These are phyloP conservation scores for Coelopa frigida DNA, from an alignment of 1,140 invertebrate species.

Conservation along the genomic window DNA sequence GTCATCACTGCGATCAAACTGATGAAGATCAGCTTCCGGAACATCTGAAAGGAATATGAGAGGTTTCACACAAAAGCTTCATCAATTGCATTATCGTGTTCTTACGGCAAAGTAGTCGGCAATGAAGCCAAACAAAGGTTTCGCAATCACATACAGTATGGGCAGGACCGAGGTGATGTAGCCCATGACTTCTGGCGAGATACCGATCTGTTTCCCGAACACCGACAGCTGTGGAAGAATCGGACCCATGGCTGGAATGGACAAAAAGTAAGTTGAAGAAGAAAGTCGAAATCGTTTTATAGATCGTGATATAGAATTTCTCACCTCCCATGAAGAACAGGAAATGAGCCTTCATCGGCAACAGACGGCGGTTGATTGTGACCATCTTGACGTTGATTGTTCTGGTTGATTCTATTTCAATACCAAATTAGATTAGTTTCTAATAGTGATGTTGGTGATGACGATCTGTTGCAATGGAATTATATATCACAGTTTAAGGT, in stretches of 20 bases:
- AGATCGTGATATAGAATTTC: constrained; percentile 16
- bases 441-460: too few relatives aligned
- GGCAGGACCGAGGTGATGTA: constrained; percentile 61
- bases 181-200: constrained; percentile 66
- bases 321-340: constrained; percentile 77
- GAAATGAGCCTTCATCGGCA: constrained; percentile 73
- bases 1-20: constrained; percentile 55
- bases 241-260: constrained; percentile 69
- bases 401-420: background rate
- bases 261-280: constrained; percentile 25
- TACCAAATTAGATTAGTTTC: too few relatives aligned
- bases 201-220: constrained; percentile 64
- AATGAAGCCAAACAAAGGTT: constrained; percentile 63
- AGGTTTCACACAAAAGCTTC: constrained; percentile 3
- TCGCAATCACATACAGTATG: constrained; percentile 62
- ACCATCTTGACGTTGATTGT: constrained; percentile 44
- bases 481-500: too few relatives aligned
- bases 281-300: background rate
- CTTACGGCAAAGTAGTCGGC: constrained; percentile 55
- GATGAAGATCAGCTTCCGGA: constrained; percentile 65
- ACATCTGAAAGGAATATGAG: constrained; percentile 40
- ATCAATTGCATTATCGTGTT: background rate
- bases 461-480: too few relatives aligned
- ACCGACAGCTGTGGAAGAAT: constrained; percentile 67
- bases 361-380: constrained; percentile 55